Evolutionary conservation across 2,888 invertebrate genomes (phyloP).

Genomic region (Campoplex nolae): DNA sequence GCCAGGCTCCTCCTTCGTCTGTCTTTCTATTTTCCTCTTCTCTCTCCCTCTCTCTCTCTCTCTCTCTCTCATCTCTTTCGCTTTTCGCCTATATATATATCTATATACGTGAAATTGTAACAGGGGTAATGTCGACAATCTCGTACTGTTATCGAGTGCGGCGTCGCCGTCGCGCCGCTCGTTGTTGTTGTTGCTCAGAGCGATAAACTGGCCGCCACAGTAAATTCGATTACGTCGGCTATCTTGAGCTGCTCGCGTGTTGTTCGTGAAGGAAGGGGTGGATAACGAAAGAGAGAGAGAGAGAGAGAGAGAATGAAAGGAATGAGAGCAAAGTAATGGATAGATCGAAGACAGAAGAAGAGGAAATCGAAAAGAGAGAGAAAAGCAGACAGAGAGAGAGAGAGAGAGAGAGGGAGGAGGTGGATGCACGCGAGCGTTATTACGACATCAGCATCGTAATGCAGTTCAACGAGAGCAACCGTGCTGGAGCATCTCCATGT

Average conservation of each 20-base stretch:
- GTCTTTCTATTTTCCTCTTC: conserved; percentile 4
- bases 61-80: too few relatives aligned
- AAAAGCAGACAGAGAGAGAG: background rate
- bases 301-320: background rate
- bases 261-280: background rate
- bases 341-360: conserved; percentile 13
- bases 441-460: conserved; percentile 32
- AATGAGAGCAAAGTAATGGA: background rate
- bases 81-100: background rate
- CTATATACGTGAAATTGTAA: background rate
- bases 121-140: conserved; percentile 3
- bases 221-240: conserved; percentile 63
- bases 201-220: conserved; percentile 57
- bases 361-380: background rate
- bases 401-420: conserved; percentile 1
- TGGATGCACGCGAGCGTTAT: conserved; percentile 31
- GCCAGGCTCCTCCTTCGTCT: conserved; percentile 1
- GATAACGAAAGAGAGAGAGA: background rate
- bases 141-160: conserved; percentile 42
- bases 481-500: background rate
- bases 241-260: conserved; percentile 37
- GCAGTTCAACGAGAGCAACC: conserved; percentile 23
- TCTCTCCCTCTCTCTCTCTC: background rate
- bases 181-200: conserved; percentile 33
- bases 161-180: conserved; percentile 23